Conservation (phyloP, 2,113 vertebrate species). For the Sebastes fasciatus region DNA sequence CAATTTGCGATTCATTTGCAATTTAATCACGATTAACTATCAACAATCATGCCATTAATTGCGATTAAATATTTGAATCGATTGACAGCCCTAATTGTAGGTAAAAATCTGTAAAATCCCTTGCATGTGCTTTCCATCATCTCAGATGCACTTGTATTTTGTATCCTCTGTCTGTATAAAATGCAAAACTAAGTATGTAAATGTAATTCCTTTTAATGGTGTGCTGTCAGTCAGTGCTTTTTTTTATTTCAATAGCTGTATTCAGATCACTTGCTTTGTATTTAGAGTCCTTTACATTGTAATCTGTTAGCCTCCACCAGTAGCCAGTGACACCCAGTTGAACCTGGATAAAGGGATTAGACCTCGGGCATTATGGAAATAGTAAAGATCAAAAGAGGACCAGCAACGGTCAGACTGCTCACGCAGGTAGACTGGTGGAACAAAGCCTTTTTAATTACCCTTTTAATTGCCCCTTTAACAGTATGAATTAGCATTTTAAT, state of each 20-base stretch:
- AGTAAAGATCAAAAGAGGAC: conserved; percentile 69
- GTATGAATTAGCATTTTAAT: conserved; percentile 85
- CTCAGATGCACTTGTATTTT: neutral
- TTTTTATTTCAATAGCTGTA: neutral
- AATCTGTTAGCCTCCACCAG: conserved; percentile 39
- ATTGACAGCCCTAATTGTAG: too few relatives aligned
- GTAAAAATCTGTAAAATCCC: neutral
- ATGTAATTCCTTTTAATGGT: neutral
- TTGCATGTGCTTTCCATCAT: neutral
- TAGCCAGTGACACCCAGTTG: conserved; percentile 62
- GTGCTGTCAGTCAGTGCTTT: neutral
- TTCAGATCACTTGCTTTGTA: neutral
- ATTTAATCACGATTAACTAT: too few relatives aligned
- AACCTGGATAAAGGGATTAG: conserved; percentile 73
- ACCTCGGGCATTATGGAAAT: conserved; percentile 68
- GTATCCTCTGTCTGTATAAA: neutral
- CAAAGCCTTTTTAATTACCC: conserved; percentile 84
- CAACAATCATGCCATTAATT: too few relatives aligned
- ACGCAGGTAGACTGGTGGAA: conserved; percentile 79
- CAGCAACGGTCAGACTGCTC: conserved; percentile 71
- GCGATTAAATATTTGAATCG: too few relatives aligned
- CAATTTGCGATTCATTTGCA: too few relatives aligned
- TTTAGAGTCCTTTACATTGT: conserved; percentile 17
- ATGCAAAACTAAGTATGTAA: neutral
- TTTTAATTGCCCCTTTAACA: conserved; percentile 84